A percentile compares a stretch with the other conserved stretches of the same genome.
These are phyloP conservation scores for Ormyrus labotus DNA, from an alignment of 2,888 invertebrate species.

Conservation along the genomic window DNA sequence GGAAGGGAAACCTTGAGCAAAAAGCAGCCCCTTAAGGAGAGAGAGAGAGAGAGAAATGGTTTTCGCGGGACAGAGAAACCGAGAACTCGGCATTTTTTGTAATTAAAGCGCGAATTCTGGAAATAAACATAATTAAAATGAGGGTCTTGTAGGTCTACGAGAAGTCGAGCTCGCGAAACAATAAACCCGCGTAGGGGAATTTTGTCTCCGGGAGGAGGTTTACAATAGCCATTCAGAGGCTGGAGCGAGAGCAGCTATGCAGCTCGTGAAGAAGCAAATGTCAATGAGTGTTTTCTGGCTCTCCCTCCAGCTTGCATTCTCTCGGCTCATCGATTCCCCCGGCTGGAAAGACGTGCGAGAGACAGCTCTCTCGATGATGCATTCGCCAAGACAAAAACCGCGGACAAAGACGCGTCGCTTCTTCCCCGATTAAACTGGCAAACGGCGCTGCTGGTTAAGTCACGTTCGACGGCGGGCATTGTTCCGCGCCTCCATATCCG, in stretches of 20 bases:
- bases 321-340: background rate
- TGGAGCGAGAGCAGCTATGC: no score
- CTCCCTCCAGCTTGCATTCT: background rate
- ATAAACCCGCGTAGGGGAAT: no score
- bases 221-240: no score
- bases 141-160: no score
- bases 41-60: background rate
- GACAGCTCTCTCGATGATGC: no score
- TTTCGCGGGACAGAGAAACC: no score
- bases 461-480: constrained; percentile 55
- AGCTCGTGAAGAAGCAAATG: constrained; percentile 4
- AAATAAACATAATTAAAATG: no score
- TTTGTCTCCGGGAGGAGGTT: no score
- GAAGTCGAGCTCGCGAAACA: no score
- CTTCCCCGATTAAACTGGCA: constrained; percentile 26
- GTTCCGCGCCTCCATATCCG: constrained; percentile 35
- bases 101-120: no score
- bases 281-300: constrained; percentile 13
- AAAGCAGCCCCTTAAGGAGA: background rate
- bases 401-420: background rate
- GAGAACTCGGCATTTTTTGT: no score
- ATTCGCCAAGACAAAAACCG: background rate
- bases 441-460: constrained; percentile 43
- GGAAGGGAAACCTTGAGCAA: background rate
- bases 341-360: background rate